Base-by-base conservation (phyloP, 2,113 vertebrate species). In the Barbus barbus region DNA sequence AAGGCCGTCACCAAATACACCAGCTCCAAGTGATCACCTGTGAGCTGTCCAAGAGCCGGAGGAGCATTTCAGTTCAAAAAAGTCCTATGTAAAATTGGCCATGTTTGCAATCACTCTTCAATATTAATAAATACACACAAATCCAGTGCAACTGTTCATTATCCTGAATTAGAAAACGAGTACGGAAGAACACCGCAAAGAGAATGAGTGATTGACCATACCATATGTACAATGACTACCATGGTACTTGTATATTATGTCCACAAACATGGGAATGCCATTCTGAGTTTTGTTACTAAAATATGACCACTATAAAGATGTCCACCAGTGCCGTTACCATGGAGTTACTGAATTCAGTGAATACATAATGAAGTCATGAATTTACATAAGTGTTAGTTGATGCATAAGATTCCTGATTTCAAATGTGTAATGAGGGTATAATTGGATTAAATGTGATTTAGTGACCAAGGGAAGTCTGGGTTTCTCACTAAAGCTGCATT, bases 1-100 rank as follows among this genome's bases (percentile, higher is more conserved):
- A 95, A 94, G 53, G 94, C 94, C 0, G 94, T 95, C 83, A 94
- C 94, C 5, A 95, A 95, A 87, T 95, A 95, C 90, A 95, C 94
- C 84, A 95, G 94, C 89, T 94, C 94, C 76, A 95, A 95, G 73
- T 95, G 88, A 94, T 36, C 73, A 18, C 6, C 73, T 51, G 73
- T 24, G 71, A 38, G 33, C 67, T 38, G 67, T 11, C 67, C 67
- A n/a, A 36, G 18, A 58, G 31, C 28, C n/a, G 16, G 24, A 58
- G 44, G 26, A 11, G 22, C 24, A 12, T 58, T 82, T 58, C 41
- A 48, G 9, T 9, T 46, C 28, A 65, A 48, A 76, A n/a, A 26
- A 60, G 51, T 56, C 51, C 9, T 48, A 31, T 24, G 20, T 58
- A 9, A 44, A 63, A 13, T 11, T 26, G 31, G 18, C 11, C 28